These are phyloP conservation scores for Calyptommatus sinebrachiatus DNA, from an alignment of 2,113 vertebrate genomes.

Conservation along the genomic window DNA sequence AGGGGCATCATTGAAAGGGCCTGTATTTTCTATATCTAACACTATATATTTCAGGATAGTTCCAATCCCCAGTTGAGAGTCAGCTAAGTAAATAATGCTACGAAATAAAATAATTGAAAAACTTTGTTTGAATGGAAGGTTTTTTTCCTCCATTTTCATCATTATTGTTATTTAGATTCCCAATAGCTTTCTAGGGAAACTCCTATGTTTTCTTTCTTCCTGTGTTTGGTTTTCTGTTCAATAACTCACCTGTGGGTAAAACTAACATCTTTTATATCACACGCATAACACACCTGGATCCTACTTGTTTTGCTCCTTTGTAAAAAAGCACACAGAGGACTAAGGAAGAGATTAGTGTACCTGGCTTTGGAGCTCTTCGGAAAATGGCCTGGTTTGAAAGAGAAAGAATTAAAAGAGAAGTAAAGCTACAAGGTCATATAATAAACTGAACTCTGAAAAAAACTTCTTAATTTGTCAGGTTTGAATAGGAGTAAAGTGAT, in stretches of 20 bases:
- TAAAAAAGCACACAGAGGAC: constrained; percentile 57
- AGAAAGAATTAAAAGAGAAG: not conserved
- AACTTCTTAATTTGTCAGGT: not conserved
- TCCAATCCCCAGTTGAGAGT: not conserved
- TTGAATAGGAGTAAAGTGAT: not conserved
- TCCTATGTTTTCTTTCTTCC: not conserved
- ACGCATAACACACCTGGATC: constrained; percentile 63
- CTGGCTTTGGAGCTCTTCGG: not conserved
- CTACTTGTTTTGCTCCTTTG: constrained; percentile 43
- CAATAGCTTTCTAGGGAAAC: not conserved
- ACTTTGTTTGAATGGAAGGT: not conserved
- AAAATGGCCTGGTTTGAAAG: not conserved
- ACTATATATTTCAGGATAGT: no score
- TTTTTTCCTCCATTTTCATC: not conserved
- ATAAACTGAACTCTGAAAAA: not conserved
- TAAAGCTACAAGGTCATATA: not conserved
- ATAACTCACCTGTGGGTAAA: not conserved
- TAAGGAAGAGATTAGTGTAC: constrained; percentile 63
- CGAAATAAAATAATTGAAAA: not conserved
- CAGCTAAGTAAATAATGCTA: not conserved
- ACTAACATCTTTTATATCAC: constrained; percentile 27
- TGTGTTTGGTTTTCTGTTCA: not conserved
- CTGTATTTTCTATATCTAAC: no score
- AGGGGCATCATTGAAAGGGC: no score
- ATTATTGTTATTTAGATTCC: not conserved